Evolutionary conservation across 2,888 invertebrate species (phyloP), one percentile per base, ranked within the genome.

Genomic region (Eristalis arbustorum): DNA sequence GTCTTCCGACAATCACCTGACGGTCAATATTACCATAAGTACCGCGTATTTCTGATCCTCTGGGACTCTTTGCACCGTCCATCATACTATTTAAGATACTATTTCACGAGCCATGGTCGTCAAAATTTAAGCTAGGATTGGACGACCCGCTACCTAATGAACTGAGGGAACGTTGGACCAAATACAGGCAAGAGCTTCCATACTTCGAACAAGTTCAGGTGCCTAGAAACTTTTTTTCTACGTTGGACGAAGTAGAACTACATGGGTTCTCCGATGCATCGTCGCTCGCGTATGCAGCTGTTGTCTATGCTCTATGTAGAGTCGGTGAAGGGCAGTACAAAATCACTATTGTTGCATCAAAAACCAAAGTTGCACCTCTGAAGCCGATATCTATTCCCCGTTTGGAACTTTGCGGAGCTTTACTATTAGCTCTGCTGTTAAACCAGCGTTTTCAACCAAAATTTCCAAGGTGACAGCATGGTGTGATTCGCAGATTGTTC

Each of bases 81-180:
- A 61, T 78, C 14, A 14, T 88, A 0, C 64, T 81, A 14, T 71
- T 89, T 18, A 87, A 84, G 69, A 75, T 85, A 5, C n/a, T 85
- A 11, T 88, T 87, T 40, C 81, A 88, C 49, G 71, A 88, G 14
- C 56, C 83, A 8, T 88, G 88, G 84, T 69, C 83, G 11, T 56
- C 56, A 13, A 18, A 67, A 10, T 64, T 71, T 1, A 84, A 81
- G 2, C 6, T 88, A 1, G 11, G 22, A 11, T 87, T 76, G 82
- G 84, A 87, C n/a, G 84, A 87, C 10, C 76, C 59, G 49, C 31
- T 81, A 34, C 88, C 84, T 25, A 23, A 14, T 23, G 49, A 64
- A 5, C 25, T 81, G 14, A 40, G 67, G 22, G 61, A 64, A 40
- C 40, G 64, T 3, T 75, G 69, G 68, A 11, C 10, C 2, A 73